Base-by-base conservation (phyloP, 2,888 invertebrate species). In the Clusia tigrina region DNA sequence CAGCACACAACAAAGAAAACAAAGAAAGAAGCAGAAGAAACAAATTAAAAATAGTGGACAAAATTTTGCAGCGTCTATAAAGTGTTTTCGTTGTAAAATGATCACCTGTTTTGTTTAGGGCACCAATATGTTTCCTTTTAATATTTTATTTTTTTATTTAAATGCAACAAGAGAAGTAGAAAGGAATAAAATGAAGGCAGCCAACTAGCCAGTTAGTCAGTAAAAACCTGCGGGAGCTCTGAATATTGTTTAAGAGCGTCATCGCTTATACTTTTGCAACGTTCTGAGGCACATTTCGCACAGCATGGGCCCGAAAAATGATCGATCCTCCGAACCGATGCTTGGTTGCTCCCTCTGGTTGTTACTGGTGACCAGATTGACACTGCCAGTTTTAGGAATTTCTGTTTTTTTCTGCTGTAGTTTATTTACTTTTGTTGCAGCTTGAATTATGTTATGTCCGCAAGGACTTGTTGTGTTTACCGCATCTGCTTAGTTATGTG, bases 351-450 rank as follows among this genome's bases (percentile, higher is more conserved):
- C n/a, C 12, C 6, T 32, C 32, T 42, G 42, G 32, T 9, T 12
- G 12, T 42, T 15, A 17, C n/a, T 42, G 15, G 42, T 42, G 2
- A 17, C 3, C 20, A 48, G 60, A 72, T 67, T 75, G 77, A 77
- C 76, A 72, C 66, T 72, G 76, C 69, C 73, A 72, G 76, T 76
- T 67, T 76, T 74, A 73, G 67, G 74, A 65, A 71, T 76, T 72
- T 74, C 74, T 63, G 65, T 72, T 51, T 20, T 17, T 20, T 3
- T 15, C 25, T 53, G 54, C 52, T 52, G 52, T 52, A 3, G 20
- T 52, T n/a, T n/a, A 18, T 22, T 15, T 52, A 10, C 22, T 52
- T 52, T 20, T 22, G 52, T n/a, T n/a, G n/a, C n/a, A 17, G n/a
- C 18, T 48, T 32, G 32, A 12, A 32, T 32, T 32, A 9, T 12